Evolutionary conservation across 2,113 vertebrate genomes (phyloP), one percentile per base, ranked within the genome.

Genomic region (Odontesthes bonariensis): DNA sequence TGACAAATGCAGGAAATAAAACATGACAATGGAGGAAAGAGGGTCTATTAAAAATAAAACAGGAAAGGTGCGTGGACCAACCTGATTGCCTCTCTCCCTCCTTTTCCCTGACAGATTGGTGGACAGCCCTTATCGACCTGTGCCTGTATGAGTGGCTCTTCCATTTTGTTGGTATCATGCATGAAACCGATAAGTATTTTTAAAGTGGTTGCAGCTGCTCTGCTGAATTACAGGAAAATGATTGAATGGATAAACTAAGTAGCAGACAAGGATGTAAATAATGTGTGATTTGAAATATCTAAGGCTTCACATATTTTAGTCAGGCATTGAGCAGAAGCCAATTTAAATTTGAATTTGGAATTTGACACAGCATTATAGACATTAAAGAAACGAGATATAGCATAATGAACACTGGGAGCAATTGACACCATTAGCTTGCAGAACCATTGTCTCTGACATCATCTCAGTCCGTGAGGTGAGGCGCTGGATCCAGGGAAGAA

Each of bases 391-490:
- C 38, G 3, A 20, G 6, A 14, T 62, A 3, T 42, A 20, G 14
- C 17, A 40, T 42, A 53, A 32, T 47, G n/a, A 51, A 42, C 13
- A 27, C 32, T 35, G 68, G n/a, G 31, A 13, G 31, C 31, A 70
- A 22, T 70, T 51, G 60, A 35, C n/a, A 38, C 27, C 16, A 35
- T 8, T 55, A 12, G 44, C 51, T 62, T 17, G 49, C 61, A 20
- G 38, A 69, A 55, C 31, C 9, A 55, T 20, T 19, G 60, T 27
- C 55, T 42, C 1, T 59, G 44, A 77, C 35, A 49, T 83, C 59
- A 67, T 65, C 17, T 54, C 38, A 35, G 67, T 53, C 17, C 31
- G 14, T 1, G 69, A 33, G 4, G 13, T 35, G 11, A 1, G 38
- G 27, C 23, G 20, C 3, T 49, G 42, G 10, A 38, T 38, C 59